Evolutionary conservation across 2,113 vertebrate genomes (phyloP), one percentile per base, ranked within the genome.

Genomic region (Baryphthengus martii): DNA sequence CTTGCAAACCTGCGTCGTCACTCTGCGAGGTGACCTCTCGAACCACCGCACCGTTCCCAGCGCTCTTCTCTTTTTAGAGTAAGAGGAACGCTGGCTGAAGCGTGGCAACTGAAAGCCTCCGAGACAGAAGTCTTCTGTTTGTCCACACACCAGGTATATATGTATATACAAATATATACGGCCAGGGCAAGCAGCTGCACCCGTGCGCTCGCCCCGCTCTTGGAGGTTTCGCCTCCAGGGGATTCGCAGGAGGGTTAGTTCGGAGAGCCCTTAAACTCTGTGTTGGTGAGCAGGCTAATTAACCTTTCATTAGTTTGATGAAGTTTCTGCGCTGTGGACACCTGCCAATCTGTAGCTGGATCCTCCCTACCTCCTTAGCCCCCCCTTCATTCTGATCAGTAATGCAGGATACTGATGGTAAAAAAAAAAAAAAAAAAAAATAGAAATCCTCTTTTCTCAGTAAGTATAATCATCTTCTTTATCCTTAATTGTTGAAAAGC

Each of bases 381-480:
- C 79, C 24, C 0, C 37, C 88, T 79, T 21, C 0, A 1, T 93
- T 96, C 68, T 88, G 65, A 47, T 92, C 92, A 89, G 89, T 91
- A 89, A 77, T 31, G 15, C 39, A 56, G 77, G 82, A 68, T 50
- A 42, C 67, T 86, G 91, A 37, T 95, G 97, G 56, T 96, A 67
- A 91, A 68, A 61, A 28, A 14, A 26, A 26, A 50, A 25, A 13
- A 16, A 23, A 23, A 49, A 23, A 23, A 23, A n/a, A n/a, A n/a
- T n/a, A n/a, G n/a, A n/a, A 52, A 52, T 52, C 50, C 50, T 49
- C 65, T 93, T 47, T 33, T 74, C 83, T 95, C 93, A 96, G 89
- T 89, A 97, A 97, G 97, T 95, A n/a, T 97, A 80, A 94, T 78
- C 96, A 84, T 85, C 82, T 72, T 85, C 77, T 72, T 68, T 73